Base-by-base conservation (phyloP, 2,888 invertebrate species). In the Andrena bucephala region DNA sequence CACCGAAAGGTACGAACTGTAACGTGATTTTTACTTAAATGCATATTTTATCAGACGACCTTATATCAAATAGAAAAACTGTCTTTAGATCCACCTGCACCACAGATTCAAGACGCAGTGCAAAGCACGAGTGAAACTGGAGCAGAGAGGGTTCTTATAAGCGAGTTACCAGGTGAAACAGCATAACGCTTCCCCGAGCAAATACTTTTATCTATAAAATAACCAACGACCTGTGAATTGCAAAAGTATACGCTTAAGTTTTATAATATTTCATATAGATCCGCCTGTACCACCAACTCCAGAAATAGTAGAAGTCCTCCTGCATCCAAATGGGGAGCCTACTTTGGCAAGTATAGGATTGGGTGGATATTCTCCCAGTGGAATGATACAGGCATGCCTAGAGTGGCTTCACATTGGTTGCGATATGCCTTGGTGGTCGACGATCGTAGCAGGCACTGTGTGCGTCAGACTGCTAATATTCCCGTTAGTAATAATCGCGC, bases 361-460 rank as follows among this genome's bases (percentile, higher is more conserved):
- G 27, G 98, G 97, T 1, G 97, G 96, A 96, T 88, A 67, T 16
- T 95, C 95, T 20, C 99, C 99, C 0, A 95, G 97, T 0, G 99
- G 99, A 0, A 93, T 98, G 5, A 95, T 98, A 16, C 98, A 99
- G 93, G 95, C 96, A 63, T 95, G 95, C 83, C 94, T 99, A 89
- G 99, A 99, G 94, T 97, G 95, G 90, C 89, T 99, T 54, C 99
- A 99, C 92, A 95, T 97, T n/a, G 94, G 95, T 0, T 94, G 96
- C 13, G 98, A 97, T 88, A 85, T 99, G 13, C 99, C 99, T 0
- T 99, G 99, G 99, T 99, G 99, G 98, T 96, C 95, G 52, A 95
- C 97, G 13, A 98, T 99, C 89, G 95, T 96, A 2, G 94, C 97
- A 73, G 97, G 97, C n/a, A 99, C 99, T 0, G 79, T 97, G 1